Percentiles rank a stretch among this genome's conserved stretches.
These are phyloP conservation scores for Drosophila neonasuta DNA, from an alignment of 2,888 invertebrate genomes.

Conservation along the genomic window DNA sequence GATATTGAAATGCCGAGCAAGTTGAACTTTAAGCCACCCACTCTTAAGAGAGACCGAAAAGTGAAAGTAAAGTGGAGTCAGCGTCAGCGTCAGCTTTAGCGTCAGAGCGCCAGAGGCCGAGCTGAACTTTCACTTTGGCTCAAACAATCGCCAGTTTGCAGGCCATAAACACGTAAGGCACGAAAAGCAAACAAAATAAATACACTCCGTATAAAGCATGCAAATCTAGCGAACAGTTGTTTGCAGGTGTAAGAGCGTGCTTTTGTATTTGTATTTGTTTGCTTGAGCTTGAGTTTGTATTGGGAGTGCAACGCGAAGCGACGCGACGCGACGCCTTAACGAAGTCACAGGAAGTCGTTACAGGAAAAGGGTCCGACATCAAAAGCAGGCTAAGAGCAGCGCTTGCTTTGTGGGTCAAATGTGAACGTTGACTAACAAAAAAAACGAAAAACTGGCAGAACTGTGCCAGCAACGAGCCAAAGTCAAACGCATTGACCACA, in stretches of 20 bases:
- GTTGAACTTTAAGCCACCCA: slow-evolving; percentile 55
- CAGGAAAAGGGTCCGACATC: slow-evolving; percentile 36
- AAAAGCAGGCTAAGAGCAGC: slow-evolving; percentile 46
- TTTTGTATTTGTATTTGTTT: slow-evolving; percentile 19
- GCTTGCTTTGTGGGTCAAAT: slow-evolving; percentile 71
- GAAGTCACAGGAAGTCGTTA: slow-evolving; percentile 69
- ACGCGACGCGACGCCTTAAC: slow-evolving; percentile 17
- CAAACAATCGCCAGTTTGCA: slow-evolving; percentile 58
- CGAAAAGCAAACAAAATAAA: slow-evolving; percentile 61
- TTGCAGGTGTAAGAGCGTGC: slow-evolving; percentile 2
- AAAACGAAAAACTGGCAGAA: slow-evolving; percentile 41
- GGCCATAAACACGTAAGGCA: slow-evolving; percentile 75
- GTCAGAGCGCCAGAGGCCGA: slow-evolving; percentile 30
- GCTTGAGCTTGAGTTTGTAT: background rate
- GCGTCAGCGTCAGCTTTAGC: slow-evolving; percentile 30
- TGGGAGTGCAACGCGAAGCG: slow-evolving; percentile 18
- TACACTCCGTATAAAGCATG: slow-evolving; percentile 10
- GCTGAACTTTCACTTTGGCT: slow-evolving; percentile 62
- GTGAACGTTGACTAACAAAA: slow-evolving; percentile 21
- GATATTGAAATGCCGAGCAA: slow-evolving; percentile 72
- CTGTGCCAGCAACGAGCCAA: slow-evolving; percentile 57
- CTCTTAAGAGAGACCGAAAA: slow-evolving; percentile 24
- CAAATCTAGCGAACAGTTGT: slow-evolving; percentile 31
- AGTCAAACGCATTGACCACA: slow-evolving; percentile 60
- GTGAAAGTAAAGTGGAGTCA: slow-evolving; percentile 29